phyloP scores from a whole-genome alignment of 2,113 vertebrate species.

The Calonectris borealis region DNA sequence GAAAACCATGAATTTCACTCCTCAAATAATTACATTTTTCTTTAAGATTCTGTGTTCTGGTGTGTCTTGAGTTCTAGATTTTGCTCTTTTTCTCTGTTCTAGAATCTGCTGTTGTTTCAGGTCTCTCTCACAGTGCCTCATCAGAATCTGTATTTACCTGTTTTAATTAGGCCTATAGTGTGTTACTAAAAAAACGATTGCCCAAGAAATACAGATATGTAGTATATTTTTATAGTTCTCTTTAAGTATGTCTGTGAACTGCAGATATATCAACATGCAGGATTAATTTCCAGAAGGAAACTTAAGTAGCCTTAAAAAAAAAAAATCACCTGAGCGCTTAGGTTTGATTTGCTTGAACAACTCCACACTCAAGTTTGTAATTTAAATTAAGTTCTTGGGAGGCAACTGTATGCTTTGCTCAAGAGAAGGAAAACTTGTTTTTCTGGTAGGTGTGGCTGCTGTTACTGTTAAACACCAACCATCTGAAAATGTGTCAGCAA shows the following conservation, averaged over 20 bases:
- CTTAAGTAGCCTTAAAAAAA: not conserved
- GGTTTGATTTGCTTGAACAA: not conserved
- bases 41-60: not conserved
- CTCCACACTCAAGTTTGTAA: not conserved
- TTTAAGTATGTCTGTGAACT: not conserved
- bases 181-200: not conserved
- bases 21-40: not conserved
- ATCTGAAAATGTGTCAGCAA: not conserved
- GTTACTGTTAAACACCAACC: not conserved
- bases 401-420: not conserved
- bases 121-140: not conserved
- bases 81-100: not conserved
- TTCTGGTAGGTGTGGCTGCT: slow-evolving; percentile 41
- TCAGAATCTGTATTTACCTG: not conserved
- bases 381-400: not conserved
- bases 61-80: not conserved
- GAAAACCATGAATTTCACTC: not conserved
- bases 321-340: not conserved
- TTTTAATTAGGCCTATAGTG: not conserved
- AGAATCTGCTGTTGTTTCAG: not conserved
- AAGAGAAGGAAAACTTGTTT: slow-evolving; percentile 50
- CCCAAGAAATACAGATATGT: not conserved
- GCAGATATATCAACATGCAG: not conserved
- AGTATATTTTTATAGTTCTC: not conserved
- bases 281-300: not conserved